Evolutionary conservation across 2,797 vertebrate species (phyloP), one percentile per base, ranked within the genome.

Genomic region (Microchirus variegatus): DNA sequence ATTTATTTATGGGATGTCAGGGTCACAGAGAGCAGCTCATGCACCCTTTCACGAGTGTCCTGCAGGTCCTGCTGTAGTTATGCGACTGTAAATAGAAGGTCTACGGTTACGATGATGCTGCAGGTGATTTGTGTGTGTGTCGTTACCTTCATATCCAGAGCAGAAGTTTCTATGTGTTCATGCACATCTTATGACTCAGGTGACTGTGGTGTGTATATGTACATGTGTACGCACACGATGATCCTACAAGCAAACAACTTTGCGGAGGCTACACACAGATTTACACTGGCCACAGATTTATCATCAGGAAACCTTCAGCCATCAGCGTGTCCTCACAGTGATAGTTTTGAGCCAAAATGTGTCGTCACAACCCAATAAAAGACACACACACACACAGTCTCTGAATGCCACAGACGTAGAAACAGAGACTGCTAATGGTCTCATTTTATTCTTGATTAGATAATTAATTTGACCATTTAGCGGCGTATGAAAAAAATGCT

Each of bases 401-500:
- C 56, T 46, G 42, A 59, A 66, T 59, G 62, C 61, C 61, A 73
- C 68, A 77, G 72, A 71, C 63, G 67, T 17, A 59, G 54, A 49
- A 79, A 75, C 73, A 64, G 59, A 74, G 79, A 71, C 75, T 53
- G 73, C 76, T 87, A 90, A 90, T 91, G 67, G 79, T 69, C 70
- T 85, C 62, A 86, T 88, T 91, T 90, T 70, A 81, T 71, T 83
- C 75, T 72, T 84, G 84, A 89, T 91, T 89, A 91, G 65, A 77
- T 60, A 73, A 91, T 90, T 89, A 76, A 86, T 90, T 84, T 77
- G 68, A 76, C 59, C 74, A 76, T 85, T 84, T 75, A 68, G 77
- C 46, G 72, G 66, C 74, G 75, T 50, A 65, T 80, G 73, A 86
- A 78, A 77, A 78, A 77, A 79, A 75, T 71, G 59, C 50, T 59